Evolutionary conservation across 2,113 vertebrate species (phyloP).

Genomic region (Corydoras sp.): DNA sequence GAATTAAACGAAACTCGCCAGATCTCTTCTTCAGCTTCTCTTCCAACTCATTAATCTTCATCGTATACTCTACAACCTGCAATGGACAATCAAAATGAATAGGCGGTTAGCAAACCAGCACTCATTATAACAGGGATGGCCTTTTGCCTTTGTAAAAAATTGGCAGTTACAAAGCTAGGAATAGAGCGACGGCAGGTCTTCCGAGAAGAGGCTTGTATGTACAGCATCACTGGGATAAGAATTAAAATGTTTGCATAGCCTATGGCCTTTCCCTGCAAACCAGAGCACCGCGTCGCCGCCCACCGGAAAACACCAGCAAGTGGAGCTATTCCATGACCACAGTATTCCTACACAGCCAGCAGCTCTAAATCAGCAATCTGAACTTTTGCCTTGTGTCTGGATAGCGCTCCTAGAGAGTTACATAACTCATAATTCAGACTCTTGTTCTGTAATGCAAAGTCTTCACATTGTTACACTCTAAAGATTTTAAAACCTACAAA

Average conservation of each 20-base stretch:
- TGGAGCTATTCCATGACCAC: slow-evolving; percentile 19
- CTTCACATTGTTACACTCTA: neutral
- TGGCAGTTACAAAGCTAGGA: slow-evolving; percentile 36
- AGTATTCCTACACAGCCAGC: slow-evolving; percentile 4
- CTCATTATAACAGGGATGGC: slow-evolving; percentile 19
- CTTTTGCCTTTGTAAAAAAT: slow-evolving; percentile 1
- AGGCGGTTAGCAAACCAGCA: slow-evolving; percentile 1
- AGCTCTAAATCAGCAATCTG: slow-evolving; percentile 23
- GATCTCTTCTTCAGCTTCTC: slow-evolving; percentile 66
- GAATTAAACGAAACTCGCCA: slow-evolving; percentile 70
- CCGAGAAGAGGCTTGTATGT: slow-evolving; percentile 31
- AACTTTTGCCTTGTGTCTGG: slow-evolving; percentile 25
- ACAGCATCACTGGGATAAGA: slow-evolving; percentile 31
- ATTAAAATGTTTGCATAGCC: slow-evolving; percentile 44
- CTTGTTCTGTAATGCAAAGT: slow-evolving; percentile 10
- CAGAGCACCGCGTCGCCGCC: slow-evolving; percentile 32
- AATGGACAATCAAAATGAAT: slow-evolving; percentile 36
- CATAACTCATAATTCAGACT: slow-evolving; percentile 1
- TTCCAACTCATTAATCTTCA: slow-evolving; percentile 66
- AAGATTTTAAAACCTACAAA: slow-evolving; percentile 1
- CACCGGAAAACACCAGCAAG: slow-evolving; percentile 15
- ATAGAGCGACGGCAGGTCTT: slow-evolving; percentile 27
- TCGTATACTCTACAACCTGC: slow-evolving; percentile 61
- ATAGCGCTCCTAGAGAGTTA: slow-evolving; percentile 3
- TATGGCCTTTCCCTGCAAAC: slow-evolving; percentile 38